A percentile compares a stretch with the other conserved stretches of the same genome.
Conservation (phyloP, 1,140 invertebrate species). For the Geopemphigus sp. region DNA sequence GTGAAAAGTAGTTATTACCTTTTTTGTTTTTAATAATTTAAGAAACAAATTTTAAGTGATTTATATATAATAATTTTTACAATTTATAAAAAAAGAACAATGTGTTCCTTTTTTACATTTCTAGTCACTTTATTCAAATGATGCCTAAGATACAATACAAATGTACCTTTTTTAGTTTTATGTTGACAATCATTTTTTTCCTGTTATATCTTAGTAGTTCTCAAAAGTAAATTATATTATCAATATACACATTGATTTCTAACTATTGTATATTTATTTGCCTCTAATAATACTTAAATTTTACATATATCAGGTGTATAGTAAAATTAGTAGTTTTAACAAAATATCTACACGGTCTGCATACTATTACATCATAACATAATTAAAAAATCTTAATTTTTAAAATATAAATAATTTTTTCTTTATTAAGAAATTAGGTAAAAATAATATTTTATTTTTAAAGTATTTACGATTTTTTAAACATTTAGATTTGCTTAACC, state of each 20-base stretch:
- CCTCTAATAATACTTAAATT: neutral
- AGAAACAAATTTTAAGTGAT: slow-evolving; percentile 10
- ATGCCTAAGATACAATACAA: slow-evolving; percentile 31
- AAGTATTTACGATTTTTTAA: no score
- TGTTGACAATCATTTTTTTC: slow-evolving; percentile 32
- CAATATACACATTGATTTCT: slow-evolving; percentile 11
- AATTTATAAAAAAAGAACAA: slow-evolving; percentile 17
- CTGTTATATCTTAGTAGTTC: slow-evolving; percentile 11
- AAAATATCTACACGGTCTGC: no score
- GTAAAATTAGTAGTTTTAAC: no score
- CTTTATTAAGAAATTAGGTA: no score
- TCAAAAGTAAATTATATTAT: slow-evolving; percentile 9
- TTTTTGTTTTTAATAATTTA: neutral
- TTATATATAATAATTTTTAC: slow-evolving; percentile 18
- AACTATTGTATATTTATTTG: slow-evolving; percentile 26
- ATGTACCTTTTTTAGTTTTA: slow-evolving; percentile 27
- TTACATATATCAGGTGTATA: neutral
- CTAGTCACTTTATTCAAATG: slow-evolving; percentile 40
- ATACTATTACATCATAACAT: no score
- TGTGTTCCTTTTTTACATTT: slow-evolving; percentile 22
- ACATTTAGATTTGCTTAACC: no score
- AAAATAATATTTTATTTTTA: no score
- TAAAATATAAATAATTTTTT: no score
- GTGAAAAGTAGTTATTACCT: neutral
- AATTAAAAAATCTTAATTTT: no score